Conservation (phyloP, 2,797 vertebrate genomes). For the Varecia variegata region DNA sequence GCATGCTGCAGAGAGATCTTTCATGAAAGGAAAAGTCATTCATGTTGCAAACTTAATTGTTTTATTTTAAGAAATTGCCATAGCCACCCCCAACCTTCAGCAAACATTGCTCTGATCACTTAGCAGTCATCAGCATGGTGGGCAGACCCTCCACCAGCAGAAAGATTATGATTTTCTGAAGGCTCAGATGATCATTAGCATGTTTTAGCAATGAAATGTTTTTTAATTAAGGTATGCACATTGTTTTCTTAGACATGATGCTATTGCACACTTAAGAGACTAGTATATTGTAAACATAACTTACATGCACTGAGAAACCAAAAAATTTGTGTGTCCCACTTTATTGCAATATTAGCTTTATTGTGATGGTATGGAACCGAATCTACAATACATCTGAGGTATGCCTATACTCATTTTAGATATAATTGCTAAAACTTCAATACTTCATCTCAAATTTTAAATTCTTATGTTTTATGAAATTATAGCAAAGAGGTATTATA, state of each 20-base stretch:
- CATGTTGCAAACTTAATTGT: neutral
- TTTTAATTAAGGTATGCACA: neutral
- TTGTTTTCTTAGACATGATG: neutral
- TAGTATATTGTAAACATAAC: neutral
- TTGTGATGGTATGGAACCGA: neutral
- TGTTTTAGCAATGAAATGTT: neutral
- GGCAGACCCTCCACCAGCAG: neutral
- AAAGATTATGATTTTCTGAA: neutral
- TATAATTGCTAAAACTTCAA: neutral
- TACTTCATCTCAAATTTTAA: neutral
- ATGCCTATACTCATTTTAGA: neutral
- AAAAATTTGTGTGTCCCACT: neutral
- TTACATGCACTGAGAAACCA: neutral
- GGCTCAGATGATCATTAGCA: neutral
- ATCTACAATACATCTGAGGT: neutral
- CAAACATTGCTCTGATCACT: neutral
- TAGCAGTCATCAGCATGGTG: neutral
- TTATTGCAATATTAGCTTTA: neutral
- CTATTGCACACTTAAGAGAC: neutral
- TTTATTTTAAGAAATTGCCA: neutral
- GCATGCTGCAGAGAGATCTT: neutral
- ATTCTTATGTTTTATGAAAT: constrained; percentile 28
- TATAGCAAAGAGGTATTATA: neutral
- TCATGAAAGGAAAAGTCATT: neutral
- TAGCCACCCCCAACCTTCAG: neutral